Evolutionary conservation across 2,113 vertebrate species (phyloP).

Genomic region (Glaucomys volans): DNA sequence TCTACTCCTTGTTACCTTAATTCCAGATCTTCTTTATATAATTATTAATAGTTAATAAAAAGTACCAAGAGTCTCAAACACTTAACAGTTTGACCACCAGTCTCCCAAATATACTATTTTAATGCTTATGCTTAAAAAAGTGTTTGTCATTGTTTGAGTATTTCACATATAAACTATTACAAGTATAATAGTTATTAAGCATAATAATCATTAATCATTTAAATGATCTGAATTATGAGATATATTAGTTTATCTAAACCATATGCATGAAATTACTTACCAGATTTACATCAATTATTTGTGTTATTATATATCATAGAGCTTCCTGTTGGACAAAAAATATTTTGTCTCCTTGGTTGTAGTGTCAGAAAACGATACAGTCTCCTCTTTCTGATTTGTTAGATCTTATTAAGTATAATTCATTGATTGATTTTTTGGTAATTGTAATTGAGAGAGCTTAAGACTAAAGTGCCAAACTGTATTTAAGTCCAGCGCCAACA

Average conservation of each 20-base stretch:
- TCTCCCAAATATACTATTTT: background rate
- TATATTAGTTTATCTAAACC: background rate
- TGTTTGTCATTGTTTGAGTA: background rate
- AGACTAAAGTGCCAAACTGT: background rate
- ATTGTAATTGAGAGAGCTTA: background rate
- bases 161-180: background rate
- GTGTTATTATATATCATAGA: background rate
- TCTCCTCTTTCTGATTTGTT: background rate
- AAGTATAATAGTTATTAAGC: background rate
- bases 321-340: background rate
- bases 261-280: background rate
- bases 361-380: background rate
- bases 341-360: background rate
- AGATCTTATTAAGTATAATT: background rate
- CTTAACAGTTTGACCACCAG: background rate
- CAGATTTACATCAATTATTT: background rate
- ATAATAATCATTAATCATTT: background rate
- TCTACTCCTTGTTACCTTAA: slow-evolving; percentile 24
- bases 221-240: background rate
- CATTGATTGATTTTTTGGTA: background rate
- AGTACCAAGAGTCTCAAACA: slow-evolving; percentile 40
- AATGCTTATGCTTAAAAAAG: background rate
- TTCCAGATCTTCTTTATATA: background rate
- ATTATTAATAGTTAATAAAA: slow-evolving; percentile 26
- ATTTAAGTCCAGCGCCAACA: background rate